These are phyloP conservation scores for Pungitius pungitius DNA, from an alignment of 2,113 vertebrate species.

Conservation along the genomic window DNA sequence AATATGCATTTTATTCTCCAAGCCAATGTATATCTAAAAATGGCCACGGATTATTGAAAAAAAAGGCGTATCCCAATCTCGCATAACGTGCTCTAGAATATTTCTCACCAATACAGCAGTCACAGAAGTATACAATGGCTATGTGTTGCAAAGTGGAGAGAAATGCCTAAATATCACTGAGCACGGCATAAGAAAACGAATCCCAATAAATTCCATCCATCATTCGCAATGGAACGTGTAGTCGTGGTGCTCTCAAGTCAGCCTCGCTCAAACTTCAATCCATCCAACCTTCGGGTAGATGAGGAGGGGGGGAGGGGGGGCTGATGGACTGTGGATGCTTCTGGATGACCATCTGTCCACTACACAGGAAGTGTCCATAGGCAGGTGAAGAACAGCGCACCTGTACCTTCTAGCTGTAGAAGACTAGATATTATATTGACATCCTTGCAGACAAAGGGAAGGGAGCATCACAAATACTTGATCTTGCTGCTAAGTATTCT, in stretches of 20 bases:
- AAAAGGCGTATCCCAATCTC: conserved; percentile 33
- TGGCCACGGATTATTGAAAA: conserved; percentile 22
- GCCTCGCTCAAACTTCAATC: neutral
- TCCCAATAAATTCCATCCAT: neutral
- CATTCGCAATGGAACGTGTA: neutral
- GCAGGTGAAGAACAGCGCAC: neutral
- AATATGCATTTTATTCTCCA: conserved; percentile 31
- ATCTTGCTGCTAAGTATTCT: neutral
- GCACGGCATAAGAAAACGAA: neutral
- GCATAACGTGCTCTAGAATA: neutral
- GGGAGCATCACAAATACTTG: neutral
- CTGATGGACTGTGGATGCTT: neutral
- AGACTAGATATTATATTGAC: neutral
- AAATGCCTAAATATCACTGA: conserved; percentile 1
- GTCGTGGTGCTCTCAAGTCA: neutral
- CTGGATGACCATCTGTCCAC: neutral
- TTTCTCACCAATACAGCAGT: conserved; percentile 9
- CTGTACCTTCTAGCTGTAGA: neutral
- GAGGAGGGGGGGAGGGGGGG: too few species aligned
- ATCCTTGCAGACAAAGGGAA: neutral
- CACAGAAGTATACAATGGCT: neutral
- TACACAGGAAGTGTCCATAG: neutral
- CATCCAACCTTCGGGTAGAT: neutral
- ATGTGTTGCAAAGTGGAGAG: neutral
- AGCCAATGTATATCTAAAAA: conserved; percentile 35